Conservation (phyloP, 2,797 vertebrate species). For the Acropternis orthonyx region DNA sequence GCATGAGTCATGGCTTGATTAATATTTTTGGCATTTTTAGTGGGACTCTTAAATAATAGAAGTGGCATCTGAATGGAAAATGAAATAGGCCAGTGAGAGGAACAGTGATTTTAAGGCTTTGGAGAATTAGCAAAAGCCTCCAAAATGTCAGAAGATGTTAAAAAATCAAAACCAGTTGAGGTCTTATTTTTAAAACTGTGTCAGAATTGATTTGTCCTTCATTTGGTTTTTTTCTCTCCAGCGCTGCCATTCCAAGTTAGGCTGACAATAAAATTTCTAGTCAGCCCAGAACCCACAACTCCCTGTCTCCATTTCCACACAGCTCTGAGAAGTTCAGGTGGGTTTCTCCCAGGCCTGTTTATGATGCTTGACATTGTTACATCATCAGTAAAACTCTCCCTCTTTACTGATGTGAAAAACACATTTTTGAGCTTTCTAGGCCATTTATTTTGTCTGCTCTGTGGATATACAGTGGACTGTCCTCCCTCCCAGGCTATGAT, state of each 20-base stretch:
- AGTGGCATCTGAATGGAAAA: constrained; percentile 59
- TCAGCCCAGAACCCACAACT: not conserved
- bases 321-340: not conserved
- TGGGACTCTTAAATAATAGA: constrained; percentile 28
- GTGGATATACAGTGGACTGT: constrained; percentile 7
- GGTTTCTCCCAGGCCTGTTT: constrained; percentile 41
- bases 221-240: not conserved
- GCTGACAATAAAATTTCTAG: not conserved
- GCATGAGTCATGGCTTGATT: not conserved
- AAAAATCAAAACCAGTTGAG: not conserved
- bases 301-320: not conserved
- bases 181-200: constrained; percentile 12
- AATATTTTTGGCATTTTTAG: constrained; percentile 39
- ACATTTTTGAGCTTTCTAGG: constrained; percentile 51
- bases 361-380: constrained; percentile 51
- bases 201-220: constrained; percentile 34
- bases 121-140: constrained; percentile 45
- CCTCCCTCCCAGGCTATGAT: constrained; percentile 46
- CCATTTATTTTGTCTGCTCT: constrained; percentile 42
- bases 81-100: not conserved
- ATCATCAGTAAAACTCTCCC: constrained; percentile 49
- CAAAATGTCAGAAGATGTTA: constrained; percentile 53
- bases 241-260: not conserved
- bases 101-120: constrained; percentile 4
- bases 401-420: constrained; percentile 53